Evolutionary conservation across 2,797 vertebrate species (phyloP).

Genomic region (Sebastes matsubarae): DNA sequence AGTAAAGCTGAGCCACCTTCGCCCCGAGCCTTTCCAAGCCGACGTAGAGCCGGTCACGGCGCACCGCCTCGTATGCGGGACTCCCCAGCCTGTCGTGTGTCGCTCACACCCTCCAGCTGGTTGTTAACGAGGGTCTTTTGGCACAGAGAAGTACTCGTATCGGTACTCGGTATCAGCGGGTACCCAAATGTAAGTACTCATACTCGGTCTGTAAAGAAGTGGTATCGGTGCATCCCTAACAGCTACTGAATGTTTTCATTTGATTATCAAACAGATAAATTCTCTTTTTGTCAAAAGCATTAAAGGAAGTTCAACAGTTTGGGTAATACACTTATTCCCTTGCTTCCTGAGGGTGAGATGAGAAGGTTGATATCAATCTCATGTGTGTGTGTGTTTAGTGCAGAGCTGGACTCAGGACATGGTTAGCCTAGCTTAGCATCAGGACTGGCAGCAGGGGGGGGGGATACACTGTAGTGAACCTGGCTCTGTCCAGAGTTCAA

Average conservation of each 20-base stretch:
- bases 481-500: not conserved
- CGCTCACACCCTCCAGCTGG: too few relatives aligned
- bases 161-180: too few relatives aligned
- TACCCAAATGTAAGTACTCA: too few relatives aligned
- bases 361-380: not conserved
- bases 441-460: not conserved
- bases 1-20: too few relatives aligned
- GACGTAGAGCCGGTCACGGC: rapidly evolving
- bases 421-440: not conserved
- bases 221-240: too few relatives aligned
- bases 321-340: not conserved
- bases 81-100: too few relatives aligned
- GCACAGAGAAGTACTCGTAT: too few relatives aligned
- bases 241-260: too few relatives aligned
- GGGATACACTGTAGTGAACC: not conserved
- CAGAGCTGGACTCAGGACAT: not conserved
- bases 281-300: not conserved
- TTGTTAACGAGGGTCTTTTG: too few relatives aligned
- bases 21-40: too few relatives aligned
- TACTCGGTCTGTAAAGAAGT: too few relatives aligned
- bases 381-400: not conserved
- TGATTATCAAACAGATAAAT: not conserved
- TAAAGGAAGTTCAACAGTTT: not conserved
- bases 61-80: too few relatives aligned
- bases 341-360: not conserved